Conservation (phyloP, 2,888 invertebrate genomes). For the Prionchulus punctatus region DNA sequence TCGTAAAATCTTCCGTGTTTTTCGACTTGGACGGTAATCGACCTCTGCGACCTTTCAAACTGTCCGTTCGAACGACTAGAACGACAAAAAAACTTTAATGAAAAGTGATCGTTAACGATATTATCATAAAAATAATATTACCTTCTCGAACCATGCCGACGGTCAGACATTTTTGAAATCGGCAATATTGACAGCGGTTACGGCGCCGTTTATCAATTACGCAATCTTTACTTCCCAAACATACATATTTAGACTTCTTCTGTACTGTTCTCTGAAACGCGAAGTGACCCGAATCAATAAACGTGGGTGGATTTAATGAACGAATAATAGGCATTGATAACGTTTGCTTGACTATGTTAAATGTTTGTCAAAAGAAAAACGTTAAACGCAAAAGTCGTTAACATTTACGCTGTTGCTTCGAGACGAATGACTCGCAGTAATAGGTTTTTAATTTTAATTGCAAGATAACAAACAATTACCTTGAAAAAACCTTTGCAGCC, state of each 20-base stretch:
- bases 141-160: constrained; percentile 99
- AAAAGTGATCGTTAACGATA: not conserved
- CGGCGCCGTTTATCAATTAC: constrained; percentile 91
- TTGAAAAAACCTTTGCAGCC: constrained; percentile 69
- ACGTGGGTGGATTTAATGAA: no score
- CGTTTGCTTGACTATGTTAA: no score
- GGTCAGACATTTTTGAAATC: constrained; percentile 90
- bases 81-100: constrained; percentile 1
- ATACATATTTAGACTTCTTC: constrained; percentile 94
- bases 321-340: no score
- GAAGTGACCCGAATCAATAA: no score
- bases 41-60: constrained; percentile 84
- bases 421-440: not conserved
- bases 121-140: constrained; percentile 17
- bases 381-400: no score
- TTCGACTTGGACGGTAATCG: constrained; percentile 77
- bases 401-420: not conserved
- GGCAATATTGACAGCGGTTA: constrained; percentile 93
- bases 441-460: not conserved
- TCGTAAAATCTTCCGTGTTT: constrained; percentile 2
- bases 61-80: constrained; percentile 74
- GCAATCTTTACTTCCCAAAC: constrained; percentile 75
- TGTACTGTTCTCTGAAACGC: constrained; percentile 84
- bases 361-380: no score
- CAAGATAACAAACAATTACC: constrained; percentile 22